Percentiles rank a stretch among this genome's conserved stretches.
Conservation (phyloP, 2,888 invertebrate species). For the Lasioglossum vierecki region DNA sequence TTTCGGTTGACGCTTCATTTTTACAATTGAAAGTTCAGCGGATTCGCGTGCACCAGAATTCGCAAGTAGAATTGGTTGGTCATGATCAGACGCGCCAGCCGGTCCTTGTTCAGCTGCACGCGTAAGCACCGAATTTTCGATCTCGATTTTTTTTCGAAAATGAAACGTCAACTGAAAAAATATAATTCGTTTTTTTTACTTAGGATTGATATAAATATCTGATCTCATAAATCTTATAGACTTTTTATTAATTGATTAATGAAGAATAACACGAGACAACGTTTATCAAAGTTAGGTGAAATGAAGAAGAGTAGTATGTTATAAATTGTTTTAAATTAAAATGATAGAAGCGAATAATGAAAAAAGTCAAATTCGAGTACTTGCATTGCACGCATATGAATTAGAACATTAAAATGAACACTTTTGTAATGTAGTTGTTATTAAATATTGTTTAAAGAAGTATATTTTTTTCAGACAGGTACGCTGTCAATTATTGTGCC, state of each 20-base stretch:
- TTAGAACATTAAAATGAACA: neutral
- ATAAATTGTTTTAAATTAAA: neutral
- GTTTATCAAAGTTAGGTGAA: neutral
- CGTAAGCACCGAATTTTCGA: neutral
- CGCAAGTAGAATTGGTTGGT: neutral
- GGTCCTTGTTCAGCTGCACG: neutral
- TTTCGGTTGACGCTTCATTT: neutral
- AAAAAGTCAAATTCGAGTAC: neutral
- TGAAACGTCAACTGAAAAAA: neutral
- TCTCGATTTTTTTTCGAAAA: neutral
- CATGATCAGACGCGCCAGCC: neutral
- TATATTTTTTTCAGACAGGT: constrained; percentile 87
- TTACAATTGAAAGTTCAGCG: neutral
- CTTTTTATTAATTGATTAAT: neutral
- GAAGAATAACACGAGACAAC: neutral
- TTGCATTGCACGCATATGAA: neutral
- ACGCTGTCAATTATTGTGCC: constrained; percentile 94
- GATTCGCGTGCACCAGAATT: neutral
- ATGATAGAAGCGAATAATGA: neutral
- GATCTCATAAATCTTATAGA: neutral
- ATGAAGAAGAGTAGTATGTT: neutral
- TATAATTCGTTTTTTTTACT: neutral
- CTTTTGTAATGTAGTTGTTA: neutral
- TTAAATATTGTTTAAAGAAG: neutral
- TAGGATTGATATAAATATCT: neutral